Conservation (phyloP, 1,140 invertebrate genomes). For the Leptinotarsa undecemlineata region DNA sequence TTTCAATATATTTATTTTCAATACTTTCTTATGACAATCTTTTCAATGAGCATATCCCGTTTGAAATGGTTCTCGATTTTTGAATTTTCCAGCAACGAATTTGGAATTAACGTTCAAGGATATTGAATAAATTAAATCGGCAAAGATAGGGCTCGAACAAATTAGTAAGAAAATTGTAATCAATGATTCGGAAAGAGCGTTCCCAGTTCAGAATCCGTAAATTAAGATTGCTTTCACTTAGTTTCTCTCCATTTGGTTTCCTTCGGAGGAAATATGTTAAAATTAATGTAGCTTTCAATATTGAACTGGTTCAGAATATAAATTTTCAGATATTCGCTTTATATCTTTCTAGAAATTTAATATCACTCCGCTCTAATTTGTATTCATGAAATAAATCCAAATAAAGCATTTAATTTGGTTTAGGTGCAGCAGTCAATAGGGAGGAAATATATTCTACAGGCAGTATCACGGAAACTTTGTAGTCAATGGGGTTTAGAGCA, state of each 20-base stretch:
- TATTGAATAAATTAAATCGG: constrained; percentile 39
- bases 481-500: too few relatives aligned
- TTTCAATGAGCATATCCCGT: not conserved
- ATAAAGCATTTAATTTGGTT: constrained; percentile 44
- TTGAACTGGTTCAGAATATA: constrained; percentile 47
- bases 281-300: constrained; percentile 52
- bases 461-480: too few relatives aligned
- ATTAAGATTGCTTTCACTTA: constrained; percentile 44
- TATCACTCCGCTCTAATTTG: constrained; percentile 42
- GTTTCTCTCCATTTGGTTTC: constrained; percentile 44
- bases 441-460: not conserved
- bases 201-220: constrained; percentile 39
- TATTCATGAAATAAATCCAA: constrained; percentile 39
- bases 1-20: too few relatives aligned
- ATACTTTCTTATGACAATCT: too few relatives aligned
- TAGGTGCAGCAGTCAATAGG: constrained; percentile 21
- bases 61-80: not conserved
- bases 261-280: constrained; percentile 47
- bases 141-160: constrained; percentile 39
- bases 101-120: constrained; percentile 13
- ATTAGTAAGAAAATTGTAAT: constrained; percentile 51
- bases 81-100: not conserved
- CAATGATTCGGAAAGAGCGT: constrained; percentile 49
- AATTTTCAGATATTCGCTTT: constrained; percentile 46
- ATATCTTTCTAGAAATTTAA: constrained; percentile 42